Evolutionary conservation across 2,113 vertebrate genomes (phyloP).

Genomic region (Amphiprion ocellaris): DNA sequence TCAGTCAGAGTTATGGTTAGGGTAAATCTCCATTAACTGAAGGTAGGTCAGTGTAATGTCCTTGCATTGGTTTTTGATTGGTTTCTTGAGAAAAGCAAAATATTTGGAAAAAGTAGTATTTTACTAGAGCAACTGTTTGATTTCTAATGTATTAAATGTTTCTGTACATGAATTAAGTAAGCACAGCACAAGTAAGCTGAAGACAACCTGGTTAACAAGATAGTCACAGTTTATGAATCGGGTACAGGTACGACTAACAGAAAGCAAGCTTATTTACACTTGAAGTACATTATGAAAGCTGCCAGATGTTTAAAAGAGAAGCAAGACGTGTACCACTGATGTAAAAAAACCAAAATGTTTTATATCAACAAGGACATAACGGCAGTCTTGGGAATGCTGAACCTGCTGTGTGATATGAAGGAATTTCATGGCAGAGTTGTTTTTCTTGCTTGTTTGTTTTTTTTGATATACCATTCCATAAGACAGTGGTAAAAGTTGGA

Average conservation of each 20-base stretch:
- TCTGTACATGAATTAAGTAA: conserved; percentile 20
- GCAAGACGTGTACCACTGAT: conserved; percentile 30
- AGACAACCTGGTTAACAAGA: conserved; percentile 13
- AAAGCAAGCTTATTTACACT: conserved; percentile 72
- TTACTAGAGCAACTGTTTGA: neutral
- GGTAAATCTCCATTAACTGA: neutral
- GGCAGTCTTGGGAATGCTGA: conserved; percentile 33
- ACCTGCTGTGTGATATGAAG: neutral
- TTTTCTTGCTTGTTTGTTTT: neutral
- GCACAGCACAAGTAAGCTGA: conserved; percentile 12
- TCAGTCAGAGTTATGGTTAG: neutral
- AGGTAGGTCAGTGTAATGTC: neutral
- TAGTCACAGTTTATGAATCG: conserved; percentile 73
- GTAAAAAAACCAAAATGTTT: conserved; percentile 28
- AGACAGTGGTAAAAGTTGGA: conserved; percentile 31
- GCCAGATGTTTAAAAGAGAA: conserved; percentile 41
- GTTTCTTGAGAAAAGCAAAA: neutral
- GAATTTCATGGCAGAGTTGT: conserved; percentile 13
- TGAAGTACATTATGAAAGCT: conserved; percentile 47
- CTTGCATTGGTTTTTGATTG: neutral
- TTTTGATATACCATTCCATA: conserved; percentile 22
- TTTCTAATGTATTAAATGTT: neutral
- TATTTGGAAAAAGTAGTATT: neutral
- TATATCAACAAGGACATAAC: conserved; percentile 34
- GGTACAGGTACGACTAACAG: conserved; percentile 41